Percentiles rank a stretch among this genome's conserved stretches.
Conservation (phyloP, 1,140 invertebrate species). For the Araneus ventricosus region DNA sequence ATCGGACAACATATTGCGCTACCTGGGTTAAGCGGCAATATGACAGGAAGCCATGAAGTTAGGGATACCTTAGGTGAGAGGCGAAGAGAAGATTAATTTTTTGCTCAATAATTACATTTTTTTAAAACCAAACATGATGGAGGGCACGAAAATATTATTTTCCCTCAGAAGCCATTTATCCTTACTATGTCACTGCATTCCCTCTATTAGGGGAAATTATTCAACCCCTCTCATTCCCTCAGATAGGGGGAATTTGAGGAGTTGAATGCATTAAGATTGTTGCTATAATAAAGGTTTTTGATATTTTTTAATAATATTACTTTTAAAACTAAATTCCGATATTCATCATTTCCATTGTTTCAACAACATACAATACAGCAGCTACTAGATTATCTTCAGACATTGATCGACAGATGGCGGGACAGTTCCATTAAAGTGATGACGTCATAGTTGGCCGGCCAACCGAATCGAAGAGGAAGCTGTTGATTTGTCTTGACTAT, state of each 20-base stretch:
- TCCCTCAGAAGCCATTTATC: too few relatives aligned
- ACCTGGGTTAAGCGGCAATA: too few relatives aligned
- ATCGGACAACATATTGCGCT: too few relatives aligned
- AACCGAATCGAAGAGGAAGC: conserved; percentile 72
- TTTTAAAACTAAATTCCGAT: neutral
- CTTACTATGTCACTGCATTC: too few relatives aligned
- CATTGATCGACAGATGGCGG: conserved; percentile 58
- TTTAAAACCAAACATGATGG: too few relatives aligned
- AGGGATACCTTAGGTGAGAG: too few relatives aligned
- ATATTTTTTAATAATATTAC: neutral
- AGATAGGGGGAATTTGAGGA: neutral
- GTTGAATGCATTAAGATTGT: neutral
- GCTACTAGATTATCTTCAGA: neutral
- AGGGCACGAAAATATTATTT: too few relatives aligned
- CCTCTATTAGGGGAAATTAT: too few relatives aligned
- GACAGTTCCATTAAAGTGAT: neutral
- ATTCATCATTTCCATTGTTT: neutral
- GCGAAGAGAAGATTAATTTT: too few relatives aligned
- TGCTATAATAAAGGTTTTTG: neutral
- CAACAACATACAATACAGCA: neutral
- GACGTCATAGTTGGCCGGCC: conserved; percentile 67
- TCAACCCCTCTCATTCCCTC: neutral
- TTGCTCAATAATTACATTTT: too few relatives aligned
- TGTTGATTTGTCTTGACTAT: conserved; percentile 53
- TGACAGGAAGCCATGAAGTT: too few relatives aligned